These are phyloP conservation scores for Siniperca chuatsi DNA, from an alignment of 2,113 vertebrate genomes.

Conservation along the genomic window DNA sequence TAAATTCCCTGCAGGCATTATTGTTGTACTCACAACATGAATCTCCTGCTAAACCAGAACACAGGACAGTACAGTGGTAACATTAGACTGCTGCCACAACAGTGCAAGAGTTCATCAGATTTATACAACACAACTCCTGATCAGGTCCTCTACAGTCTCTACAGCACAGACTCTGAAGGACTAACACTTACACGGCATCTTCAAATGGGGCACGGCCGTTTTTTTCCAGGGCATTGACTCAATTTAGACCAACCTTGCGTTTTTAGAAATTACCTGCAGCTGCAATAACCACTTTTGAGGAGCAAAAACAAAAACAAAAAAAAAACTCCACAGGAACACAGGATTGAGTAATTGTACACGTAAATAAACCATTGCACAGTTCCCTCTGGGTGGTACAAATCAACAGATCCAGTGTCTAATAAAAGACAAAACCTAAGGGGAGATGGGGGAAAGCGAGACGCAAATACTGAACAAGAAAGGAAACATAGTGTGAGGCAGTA, in stretches of 20 bases:
- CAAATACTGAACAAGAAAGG: neutral
- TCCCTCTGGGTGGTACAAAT: slow-evolving; percentile 1
- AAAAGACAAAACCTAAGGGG: slow-evolving; percentile 29
- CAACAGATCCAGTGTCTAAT: slow-evolving; percentile 33
- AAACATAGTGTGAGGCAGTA: neutral
- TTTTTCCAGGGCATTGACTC: slow-evolving; percentile 12
- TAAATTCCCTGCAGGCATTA: slow-evolving; percentile 21
- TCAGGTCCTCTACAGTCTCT: neutral
- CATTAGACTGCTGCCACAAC: slow-evolving; percentile 31
- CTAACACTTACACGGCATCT: neutral
- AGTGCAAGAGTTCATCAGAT: neutral
- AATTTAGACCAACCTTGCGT: neutral
- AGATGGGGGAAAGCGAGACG: neutral
- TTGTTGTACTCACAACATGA: slow-evolving; percentile 45
- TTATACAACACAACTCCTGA: slow-evolving; percentile 25
- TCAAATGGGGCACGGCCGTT: slow-evolving; percentile 1
- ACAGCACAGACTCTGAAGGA: slow-evolving; percentile 6
- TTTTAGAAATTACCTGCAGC: slow-evolving; percentile 22
- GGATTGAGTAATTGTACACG: slow-evolving; percentile 12
- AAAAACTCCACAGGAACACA: neutral
- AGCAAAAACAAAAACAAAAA: too few species aligned
- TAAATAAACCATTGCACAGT: slow-evolving; percentile 32
- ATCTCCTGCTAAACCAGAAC: slow-evolving; percentile 52
- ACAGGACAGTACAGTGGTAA: slow-evolving; percentile 15
- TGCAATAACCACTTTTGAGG: neutral